Evolutionary conservation across 2,888 invertebrate genomes (phyloP).

Genomic region (Caenorhabditis uteleia): DNA sequence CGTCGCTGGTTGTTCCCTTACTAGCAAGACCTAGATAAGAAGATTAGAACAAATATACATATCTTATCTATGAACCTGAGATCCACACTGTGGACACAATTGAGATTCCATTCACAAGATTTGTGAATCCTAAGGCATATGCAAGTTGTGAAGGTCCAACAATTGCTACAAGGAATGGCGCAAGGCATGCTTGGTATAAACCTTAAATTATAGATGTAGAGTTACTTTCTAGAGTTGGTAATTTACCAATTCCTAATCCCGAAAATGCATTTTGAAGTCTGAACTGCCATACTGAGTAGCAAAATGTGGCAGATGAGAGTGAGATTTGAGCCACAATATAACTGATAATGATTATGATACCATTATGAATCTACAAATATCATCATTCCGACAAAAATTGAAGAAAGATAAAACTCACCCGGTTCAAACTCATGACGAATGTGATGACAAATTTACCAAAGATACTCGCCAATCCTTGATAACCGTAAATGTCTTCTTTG

Average conservation of each 20-base stretch:
- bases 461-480: conserved; percentile 48
- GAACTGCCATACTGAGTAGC: conserved; percentile 42
- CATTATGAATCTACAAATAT: conserved; percentile 31
- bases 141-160: conserved; percentile 49
- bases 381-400: not conserved
- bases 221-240: too few relatives aligned
- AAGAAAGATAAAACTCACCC: conserved; percentile 5
- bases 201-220: conserved; percentile 20
- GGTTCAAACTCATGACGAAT: conserved; percentile 30
- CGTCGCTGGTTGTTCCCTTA: conserved; percentile 16
- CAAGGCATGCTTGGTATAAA: conserved; percentile 42
- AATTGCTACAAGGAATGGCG: conserved; percentile 44
- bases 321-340: conserved; percentile 47
- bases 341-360: conserved; percentile 42
- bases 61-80: conserved; percentile 10
- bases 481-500: conserved; percentile 47
- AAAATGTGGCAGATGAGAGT: conserved; percentile 39
- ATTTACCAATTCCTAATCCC: conserved; percentile 50
- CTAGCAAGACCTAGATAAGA: conserved; percentile 17
- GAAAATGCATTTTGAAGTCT: conserved; percentile 42
- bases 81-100: conserved; percentile 37
- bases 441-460: conserved; percentile 37
- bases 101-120: conserved; percentile 49
- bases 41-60: not conserved
- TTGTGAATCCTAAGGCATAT: conserved; percentile 51